Base-by-base conservation (phyloP, 1,140 invertebrate species). In the Drosophila triauraria region DNA sequence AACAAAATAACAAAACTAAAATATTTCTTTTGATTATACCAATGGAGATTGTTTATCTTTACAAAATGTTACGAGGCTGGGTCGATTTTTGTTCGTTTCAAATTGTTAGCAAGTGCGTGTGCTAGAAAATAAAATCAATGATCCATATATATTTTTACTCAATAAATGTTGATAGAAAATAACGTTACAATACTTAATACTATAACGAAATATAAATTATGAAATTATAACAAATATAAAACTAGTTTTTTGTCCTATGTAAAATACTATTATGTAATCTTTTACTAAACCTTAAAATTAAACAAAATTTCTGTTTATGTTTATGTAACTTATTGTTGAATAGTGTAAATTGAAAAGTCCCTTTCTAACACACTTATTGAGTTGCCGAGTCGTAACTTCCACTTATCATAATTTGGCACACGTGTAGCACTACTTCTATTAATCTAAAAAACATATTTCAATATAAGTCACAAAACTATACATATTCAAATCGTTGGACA, bases 21-120 rank as follows among this genome's bases (percentile, higher is more conserved):
- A 62, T 12, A 48, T 65, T 32, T 60, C 25, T 50, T 77, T 69
- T 61, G 43, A 57, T 59, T 76, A 76, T 60, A 40, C 23, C 59
- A 57, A 51, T 74, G 43, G 43, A 56, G 56, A 57, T 64, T 74
- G 42, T 51, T 42, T 70, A 25, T 43, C 35, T 53, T 12, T 35
- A 42, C 27, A 35, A 75, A 35, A 48, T 32, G 57, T 35, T 61
- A 54, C 38, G 20, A 43, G 67, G 23, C 42, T 27, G 54, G 38
- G 44, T 30, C 27, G 38, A 27, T 38, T 42, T 38, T 17, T 40
- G 42, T 35, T 53, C 20, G 20, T 8, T 35, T 13, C 0, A 61
- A 44, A 48, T 50, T 23, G 50, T 77, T 75, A 62, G 27, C 60
- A 47, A 65, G 15, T 35, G n/a, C 7, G 17, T 72, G n/a, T 40